phyloP scores from a whole-genome alignment of 2,797 vertebrate species.

The Tauraco hartlaubi region DNA sequence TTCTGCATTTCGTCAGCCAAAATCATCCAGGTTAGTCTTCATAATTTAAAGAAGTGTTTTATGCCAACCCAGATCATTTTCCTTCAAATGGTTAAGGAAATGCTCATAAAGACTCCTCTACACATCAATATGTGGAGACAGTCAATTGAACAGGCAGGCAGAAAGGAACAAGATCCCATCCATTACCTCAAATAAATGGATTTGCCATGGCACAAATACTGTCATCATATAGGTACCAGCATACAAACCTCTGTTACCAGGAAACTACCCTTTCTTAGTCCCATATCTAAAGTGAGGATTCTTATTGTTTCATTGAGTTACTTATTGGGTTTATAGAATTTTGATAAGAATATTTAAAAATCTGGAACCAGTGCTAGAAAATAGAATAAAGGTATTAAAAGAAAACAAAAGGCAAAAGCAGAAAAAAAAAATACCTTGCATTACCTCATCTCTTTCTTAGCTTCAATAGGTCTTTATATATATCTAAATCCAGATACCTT shows the following conservation, averaged over 20 bases:
- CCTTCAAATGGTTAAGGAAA: not conserved
- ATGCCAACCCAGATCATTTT: not conserved
- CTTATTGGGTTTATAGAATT: not conserved
- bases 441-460: not conserved
- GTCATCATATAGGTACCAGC: fast-evolving
- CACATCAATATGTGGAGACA: not conserved
- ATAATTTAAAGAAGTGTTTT: not conserved
- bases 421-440: not conserved
- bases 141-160: not conserved
- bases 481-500: not conserved
- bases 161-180: not conserved
- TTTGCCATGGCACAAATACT: not conserved
- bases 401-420: not conserved
- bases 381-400: not conserved
- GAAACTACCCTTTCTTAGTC: not conserved
- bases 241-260: not conserved
- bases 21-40: not conserved
- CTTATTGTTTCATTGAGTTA: not conserved
- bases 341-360: not conserved
- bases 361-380: not conserved
- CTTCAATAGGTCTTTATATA: not conserved
- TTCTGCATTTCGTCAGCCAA: not conserved
- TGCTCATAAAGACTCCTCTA: not conserved
- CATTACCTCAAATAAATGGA: not conserved
- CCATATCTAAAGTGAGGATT: not conserved